phyloP scores from a whole-genome alignment of 2,113 vertebrate genomes.

The Spheniscus mendiculus region DNA sequence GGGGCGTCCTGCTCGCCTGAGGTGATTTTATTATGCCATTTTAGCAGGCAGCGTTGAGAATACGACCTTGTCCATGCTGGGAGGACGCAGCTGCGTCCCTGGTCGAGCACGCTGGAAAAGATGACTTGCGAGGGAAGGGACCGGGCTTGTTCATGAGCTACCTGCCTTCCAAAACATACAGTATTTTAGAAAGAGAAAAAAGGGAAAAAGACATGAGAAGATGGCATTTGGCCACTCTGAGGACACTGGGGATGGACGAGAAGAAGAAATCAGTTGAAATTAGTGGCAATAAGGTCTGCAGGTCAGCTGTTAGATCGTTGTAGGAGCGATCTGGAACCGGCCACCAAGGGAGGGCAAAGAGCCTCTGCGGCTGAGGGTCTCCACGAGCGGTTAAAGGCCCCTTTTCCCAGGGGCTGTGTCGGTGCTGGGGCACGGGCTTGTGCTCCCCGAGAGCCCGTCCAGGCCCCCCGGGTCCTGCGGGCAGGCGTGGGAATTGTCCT shows the following conservation, averaged over 20 bases:
- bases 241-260: not conserved
- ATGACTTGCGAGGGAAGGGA: not conserved
- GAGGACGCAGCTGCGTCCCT: not conserved
- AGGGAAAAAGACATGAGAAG: rapidly evolving
- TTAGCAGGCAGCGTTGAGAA: not conserved
- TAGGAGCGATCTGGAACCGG: rapidly evolving
- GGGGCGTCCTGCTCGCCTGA: not conserved
- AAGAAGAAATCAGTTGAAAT: not conserved
- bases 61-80: rapidly evolving
- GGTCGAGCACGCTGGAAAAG: rapidly evolving
- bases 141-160: rapidly evolving
- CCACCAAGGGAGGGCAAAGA: not conserved
- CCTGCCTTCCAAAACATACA: rapidly evolving
- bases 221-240: not conserved
- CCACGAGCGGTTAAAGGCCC: not conserved
- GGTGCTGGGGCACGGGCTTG: rapidly evolving
- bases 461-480: not conserved
- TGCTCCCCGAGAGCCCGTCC: not conserved
- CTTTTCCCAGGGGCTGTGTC: not conserved
- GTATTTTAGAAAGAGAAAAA: no score
- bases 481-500: rapidly evolving
- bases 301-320: not conserved
- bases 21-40: not conserved
- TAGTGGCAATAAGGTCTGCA: rapidly evolving
- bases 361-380: not conserved